Percentiles rank a stretch among this genome's conserved stretches.
These are phyloP conservation scores for Zapornia atra DNA, from an alignment of 2,113 vertebrate species.

Conservation along the genomic window DNA sequence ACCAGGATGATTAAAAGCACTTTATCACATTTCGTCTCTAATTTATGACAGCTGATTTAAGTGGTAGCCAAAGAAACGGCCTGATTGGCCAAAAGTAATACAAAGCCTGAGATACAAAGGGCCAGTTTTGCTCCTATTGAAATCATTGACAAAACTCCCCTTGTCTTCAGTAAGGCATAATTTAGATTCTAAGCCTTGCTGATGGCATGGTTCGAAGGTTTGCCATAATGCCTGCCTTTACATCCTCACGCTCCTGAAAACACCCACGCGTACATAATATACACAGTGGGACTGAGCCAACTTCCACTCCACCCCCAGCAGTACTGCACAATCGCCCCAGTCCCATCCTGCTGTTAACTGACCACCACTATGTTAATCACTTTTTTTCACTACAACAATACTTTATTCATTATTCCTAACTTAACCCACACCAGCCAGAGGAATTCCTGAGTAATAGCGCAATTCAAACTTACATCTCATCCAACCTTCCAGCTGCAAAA, in stretches of 20 bases:
- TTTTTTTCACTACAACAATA: neutral
- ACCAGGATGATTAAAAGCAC: neutral
- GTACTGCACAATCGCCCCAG: neutral
- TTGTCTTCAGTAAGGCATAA: neutral
- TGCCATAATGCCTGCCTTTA: neutral
- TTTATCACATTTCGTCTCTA: neutral
- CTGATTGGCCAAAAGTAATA: neutral
- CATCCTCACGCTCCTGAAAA: neutral
- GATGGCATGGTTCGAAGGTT: neutral
- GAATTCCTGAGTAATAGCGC: neutral
- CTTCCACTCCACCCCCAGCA: neutral
- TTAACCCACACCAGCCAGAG: neutral
- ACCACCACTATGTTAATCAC: neutral
- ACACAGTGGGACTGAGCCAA: neutral
- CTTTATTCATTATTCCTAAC: neutral
- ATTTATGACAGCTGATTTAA: neutral
- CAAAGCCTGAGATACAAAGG: neutral
- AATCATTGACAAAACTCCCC: neutral
- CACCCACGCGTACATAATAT: neutral
- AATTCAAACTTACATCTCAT: neutral
- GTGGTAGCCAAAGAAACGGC: neutral
- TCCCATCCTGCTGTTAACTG: neutral
- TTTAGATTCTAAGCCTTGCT: neutral
- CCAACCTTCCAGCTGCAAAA: neutral
- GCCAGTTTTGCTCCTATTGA: neutral